A percentile compares a stretch with the other conserved stretches of the same genome.
These are phyloP conservation scores for Drosophila mettleri DNA, from an alignment of 2,888 invertebrate genomes.

Conservation along the genomic window DNA sequence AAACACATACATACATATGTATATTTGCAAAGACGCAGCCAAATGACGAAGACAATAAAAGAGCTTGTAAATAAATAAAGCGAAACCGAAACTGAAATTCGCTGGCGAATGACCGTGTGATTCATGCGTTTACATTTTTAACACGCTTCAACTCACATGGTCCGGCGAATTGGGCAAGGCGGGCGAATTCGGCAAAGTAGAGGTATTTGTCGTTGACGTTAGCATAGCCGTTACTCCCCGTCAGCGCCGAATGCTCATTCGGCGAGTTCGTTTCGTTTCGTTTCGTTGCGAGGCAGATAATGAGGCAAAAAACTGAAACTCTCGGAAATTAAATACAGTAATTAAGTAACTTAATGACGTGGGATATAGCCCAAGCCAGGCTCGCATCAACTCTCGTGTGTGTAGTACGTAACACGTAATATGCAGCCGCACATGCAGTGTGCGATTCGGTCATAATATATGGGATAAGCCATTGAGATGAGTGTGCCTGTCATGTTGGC, in stretches of 20 bases:
- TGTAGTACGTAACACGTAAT: constrained; percentile 15
- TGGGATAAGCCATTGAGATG: constrained; percentile 48
- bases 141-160: constrained; percentile 72
- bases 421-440: constrained; percentile 30
- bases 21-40: constrained; percentile 3
- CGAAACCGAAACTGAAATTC: constrained; percentile 46
- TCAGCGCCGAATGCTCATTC: neutral
- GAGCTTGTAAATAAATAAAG: constrained; percentile 51
- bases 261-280: constrained; percentile 30
- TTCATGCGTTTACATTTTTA: constrained; percentile 72
- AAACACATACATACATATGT: too few relatives aligned
- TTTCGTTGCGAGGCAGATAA: constrained; percentile 56
- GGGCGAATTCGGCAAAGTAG: neutral
- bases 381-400: neutral
- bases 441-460: constrained; percentile 26
- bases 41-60: constrained; percentile 37
- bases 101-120: constrained; percentile 55
- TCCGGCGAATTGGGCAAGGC: constrained; percentile 18
- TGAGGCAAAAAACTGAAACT: constrained; percentile 60
- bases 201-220: constrained; percentile 6
- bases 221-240: neutral
- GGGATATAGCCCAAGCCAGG: constrained; percentile 56
- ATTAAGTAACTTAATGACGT: constrained; percentile 80
- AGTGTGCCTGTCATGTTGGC: constrained; percentile 22
- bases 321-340: constrained; percentile 76